A percentile compares a stretch with the other conserved stretches of the same genome.
Evolutionary conservation across 1,140 invertebrate genomes (phyloP).

Genomic region (Drosophila biarmipes): DNA sequence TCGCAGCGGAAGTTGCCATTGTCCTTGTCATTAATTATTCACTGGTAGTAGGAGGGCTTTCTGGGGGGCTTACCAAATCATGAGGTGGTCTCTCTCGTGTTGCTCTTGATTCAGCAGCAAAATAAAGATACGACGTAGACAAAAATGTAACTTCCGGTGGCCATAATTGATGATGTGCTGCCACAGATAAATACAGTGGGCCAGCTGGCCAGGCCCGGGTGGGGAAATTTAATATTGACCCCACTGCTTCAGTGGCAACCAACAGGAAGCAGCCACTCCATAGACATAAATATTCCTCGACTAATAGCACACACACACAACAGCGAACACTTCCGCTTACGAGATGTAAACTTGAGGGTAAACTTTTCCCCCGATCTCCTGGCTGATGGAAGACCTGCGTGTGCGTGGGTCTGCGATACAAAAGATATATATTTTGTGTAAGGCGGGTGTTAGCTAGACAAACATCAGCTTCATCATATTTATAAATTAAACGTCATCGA

Average conservation of each 20-base stretch:
- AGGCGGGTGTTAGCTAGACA: slow-evolving; percentile 20
- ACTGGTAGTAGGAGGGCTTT: slow-evolving; percentile 19
- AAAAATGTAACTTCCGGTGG: slow-evolving; percentile 71
- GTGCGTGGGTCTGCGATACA: slow-evolving; percentile 7
- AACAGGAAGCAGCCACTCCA: slow-evolving; percentile 56
- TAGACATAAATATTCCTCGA: slow-evolving; percentile 68
- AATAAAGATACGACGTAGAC: slow-evolving; percentile 61
- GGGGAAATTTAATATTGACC: slow-evolving; percentile 12
- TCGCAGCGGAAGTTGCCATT: slow-evolving; percentile 31
- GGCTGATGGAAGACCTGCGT: slow-evolving; percentile 66
- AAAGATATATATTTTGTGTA: slow-evolving; percentile 3
- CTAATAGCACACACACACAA: slow-evolving; percentile 65
- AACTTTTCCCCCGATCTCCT: slow-evolving; percentile 30
- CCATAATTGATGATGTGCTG: slow-evolving; percentile 77
- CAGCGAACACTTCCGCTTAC: slow-evolving; percentile 69
- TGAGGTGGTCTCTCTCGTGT: slow-evolving; percentile 27
- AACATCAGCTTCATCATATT: slow-evolving; percentile 76
- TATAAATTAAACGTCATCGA: slow-evolving; percentile 78
- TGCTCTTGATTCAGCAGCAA: slow-evolving; percentile 53
- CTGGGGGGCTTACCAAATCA: slow-evolving; percentile 29
- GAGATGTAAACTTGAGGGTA: slow-evolving; percentile 52
- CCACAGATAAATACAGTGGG: slow-evolving; percentile 26
- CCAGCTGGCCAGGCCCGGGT: neutral
- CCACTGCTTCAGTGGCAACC: slow-evolving; percentile 34
- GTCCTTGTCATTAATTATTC: slow-evolving; percentile 69